A percentile compares a stretch with the other conserved stretches of the same genome.
phyloP scores from a whole-genome alignment of 2,888 invertebrate genomes.

The Dasysyrphus tricinctus region DNA sequence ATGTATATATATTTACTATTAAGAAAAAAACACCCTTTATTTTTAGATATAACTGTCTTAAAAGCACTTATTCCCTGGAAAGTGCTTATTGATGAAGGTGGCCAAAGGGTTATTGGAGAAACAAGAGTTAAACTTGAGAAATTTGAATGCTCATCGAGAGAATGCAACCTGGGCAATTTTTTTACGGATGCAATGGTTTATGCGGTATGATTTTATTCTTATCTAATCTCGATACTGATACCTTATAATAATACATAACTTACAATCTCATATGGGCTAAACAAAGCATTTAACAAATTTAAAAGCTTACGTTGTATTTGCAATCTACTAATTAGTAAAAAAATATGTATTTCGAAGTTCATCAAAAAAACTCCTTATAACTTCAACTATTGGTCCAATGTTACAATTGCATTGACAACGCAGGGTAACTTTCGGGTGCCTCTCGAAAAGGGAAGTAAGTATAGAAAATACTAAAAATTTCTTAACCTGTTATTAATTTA shows the following conservation, averaged over 20 bases:
- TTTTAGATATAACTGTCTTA: slow-evolving; percentile 81
- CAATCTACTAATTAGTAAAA: too few relatives aligned
- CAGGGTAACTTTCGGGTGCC: slow-evolving; percentile 87
- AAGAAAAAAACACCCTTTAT: neutral
- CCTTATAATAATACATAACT: too few relatives aligned
- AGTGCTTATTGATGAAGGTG: slow-evolving; percentile 84
- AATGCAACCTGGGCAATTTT: slow-evolving; percentile 70
- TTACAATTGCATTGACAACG: slow-evolving; percentile 87
- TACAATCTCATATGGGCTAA: neutral
- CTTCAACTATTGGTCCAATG: slow-evolving; percentile 85
- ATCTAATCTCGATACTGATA: neutral
- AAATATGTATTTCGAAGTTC: slow-evolving; percentile 26
- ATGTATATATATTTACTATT: too few relatives aligned
- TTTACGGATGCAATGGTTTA: slow-evolving; percentile 70
- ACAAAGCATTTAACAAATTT: neutral
- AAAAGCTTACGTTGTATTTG: neutral
- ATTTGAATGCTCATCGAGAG: slow-evolving; percentile 84
- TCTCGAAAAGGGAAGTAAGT: slow-evolving; percentile 86
- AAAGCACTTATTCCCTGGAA: slow-evolving; percentile 86
- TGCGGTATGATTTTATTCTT: slow-evolving; percentile 50
- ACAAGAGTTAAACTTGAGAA: slow-evolving; percentile 85
- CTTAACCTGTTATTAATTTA: neutral
- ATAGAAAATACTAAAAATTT: neutral
- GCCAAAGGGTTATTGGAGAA: slow-evolving; percentile 84
- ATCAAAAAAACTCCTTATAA: slow-evolving; percentile 78